phyloP scores from a whole-genome alignment of 1,140 invertebrate genomes.

The Drosophila elegans region DNA sequence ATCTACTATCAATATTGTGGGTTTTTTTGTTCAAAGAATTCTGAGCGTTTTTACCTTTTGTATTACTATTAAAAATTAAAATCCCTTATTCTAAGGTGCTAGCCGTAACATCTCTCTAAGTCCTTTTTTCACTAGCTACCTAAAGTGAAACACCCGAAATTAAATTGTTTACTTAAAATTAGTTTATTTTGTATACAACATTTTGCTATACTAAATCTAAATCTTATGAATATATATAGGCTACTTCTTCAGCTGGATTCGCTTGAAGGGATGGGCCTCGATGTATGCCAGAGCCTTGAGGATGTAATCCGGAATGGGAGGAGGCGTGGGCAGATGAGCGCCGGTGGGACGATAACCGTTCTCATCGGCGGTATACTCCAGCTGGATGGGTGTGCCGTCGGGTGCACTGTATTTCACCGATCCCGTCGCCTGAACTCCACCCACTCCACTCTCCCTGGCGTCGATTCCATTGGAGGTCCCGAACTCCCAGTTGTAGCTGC shows the following conservation, averaged over 20 bases:
- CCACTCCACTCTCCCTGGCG: conserved; percentile 86
- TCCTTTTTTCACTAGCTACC: too few relatives aligned
- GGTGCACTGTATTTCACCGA: conserved; percentile 69
- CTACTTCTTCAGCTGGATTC: conserved; percentile 65
- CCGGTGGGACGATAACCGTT: conserved; percentile 91
- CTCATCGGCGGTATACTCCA: conserved; percentile 91
- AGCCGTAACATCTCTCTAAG: too few relatives aligned
- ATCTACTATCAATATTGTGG: too few relatives aligned
- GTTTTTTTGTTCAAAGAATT: too few relatives aligned
- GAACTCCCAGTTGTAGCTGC: conserved; percentile 86
- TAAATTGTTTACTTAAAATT: conserved; percentile 13
- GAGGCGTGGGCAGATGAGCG: conserved; percentile 91
- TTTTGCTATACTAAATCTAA: conserved; percentile 42
- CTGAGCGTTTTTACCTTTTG: too few relatives aligned
- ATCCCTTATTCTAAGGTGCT: too few relatives aligned
- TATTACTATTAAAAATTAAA: too few relatives aligned
- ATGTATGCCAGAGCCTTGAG: conserved; percentile 87
- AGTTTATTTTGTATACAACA: conserved; percentile 22
- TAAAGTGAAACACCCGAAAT: background rate
- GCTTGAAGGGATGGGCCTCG: conserved; percentile 85
- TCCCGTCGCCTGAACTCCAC: conserved; percentile 60
- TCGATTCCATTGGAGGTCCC: conserved; percentile 87
- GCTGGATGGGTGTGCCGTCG: conserved; percentile 85
- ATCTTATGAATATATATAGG: background rate
- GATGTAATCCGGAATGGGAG: conserved; percentile 91